Evolutionary conservation across 2,113 vertebrate species (phyloP), one percentile per base, ranked within the genome.

Genomic region (Zosterops hypoxanthus): DNA sequence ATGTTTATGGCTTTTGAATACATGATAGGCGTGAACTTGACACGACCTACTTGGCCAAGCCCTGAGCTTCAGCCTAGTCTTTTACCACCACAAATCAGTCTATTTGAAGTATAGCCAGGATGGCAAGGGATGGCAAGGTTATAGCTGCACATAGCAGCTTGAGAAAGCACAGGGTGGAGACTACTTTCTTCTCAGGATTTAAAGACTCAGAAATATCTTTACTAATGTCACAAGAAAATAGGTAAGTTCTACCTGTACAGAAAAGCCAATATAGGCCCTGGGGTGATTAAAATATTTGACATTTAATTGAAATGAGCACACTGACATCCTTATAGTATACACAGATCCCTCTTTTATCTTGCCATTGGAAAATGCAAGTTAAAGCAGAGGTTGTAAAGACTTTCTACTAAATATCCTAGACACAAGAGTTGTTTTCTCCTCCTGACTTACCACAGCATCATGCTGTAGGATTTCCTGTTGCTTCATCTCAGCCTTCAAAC

Each of bases 1-100:
- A 78, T 12, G 1, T 94, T 96, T 93, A 92, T 94, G 92, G 36
- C 86, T 92, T 88, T 50, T 59, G 65, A 96, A 83, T 83, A 90
- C 82, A 26, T 2, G 22, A 83, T 59, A 47, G 90, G 68, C 60
- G 68, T 93, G 90, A 95, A 96, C 88, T 90, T 94, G 92, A 96
- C 85, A 90, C 0, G 28, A 92, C 92, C 88, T 71, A 44, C 49
- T 90, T 60, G 85, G 64, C 88, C 96, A 90, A 94, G 71, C 60
- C 63, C 68, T 77, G 63, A 68, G 78, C 64, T 94, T 93, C 88
- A 59, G 71, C 44, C 82, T 93, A 34, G 85, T 92, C 71, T 64
- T 88, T 68, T 56, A 86, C 79, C 49, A 88, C 70, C 76, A 86
- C 82, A 92, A 86, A 95, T 94, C 91, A 71, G 34, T 46, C 34